Base-by-base conservation (phyloP, 2,888 invertebrate species). In the Tetropium fuscum region DNA sequence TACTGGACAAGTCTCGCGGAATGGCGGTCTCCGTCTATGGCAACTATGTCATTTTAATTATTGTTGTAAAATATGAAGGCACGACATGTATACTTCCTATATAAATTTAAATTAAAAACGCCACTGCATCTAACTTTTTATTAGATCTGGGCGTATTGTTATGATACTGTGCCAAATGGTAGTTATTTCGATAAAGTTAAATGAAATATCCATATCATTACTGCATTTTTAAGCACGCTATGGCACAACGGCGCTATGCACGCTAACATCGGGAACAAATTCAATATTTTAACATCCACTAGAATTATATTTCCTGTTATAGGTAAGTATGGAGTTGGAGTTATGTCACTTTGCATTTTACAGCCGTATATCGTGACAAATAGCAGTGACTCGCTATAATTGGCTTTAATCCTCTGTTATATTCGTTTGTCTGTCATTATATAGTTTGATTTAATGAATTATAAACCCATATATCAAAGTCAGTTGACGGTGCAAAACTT, bases 311-410 rank as follows among this genome's bases (percentile, higher is more conserved):
- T 70, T 70, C 70, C 69, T 63, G 67, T 60, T 61, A 53, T 65
- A 55, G 56, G 51, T 40, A 58, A 63, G 59, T 61, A 62, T 56
- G 45, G 54, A 63, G 57, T 58, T 60, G 59, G 61, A 70, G 66
- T 71, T 69, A 69, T 68, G 68, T 69, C 69, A 69, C 68, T 68
- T 64, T 68, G 62, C 68, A 66, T 67, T 68, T 69, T 67, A 71
- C 67, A 68, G 58, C 64, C 57, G 25, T 61, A 66, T 71, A 47
- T 58, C 71, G 71, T 71, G 71, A 67, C 68, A 58, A 58, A 58
- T 54, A 22, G 63, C 63, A 61, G 60, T 71, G 58, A 64, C 64
- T 51, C 47, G 66, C 58, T 38, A 47, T 68, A 70, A 70, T 68
- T 70, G 68, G 60, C 58, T 60, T 62, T 65, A 67, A 69, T 67